phyloP scores from a whole-genome alignment of 2,113 vertebrate genomes.

The Pollimyrus isidori region DNA sequence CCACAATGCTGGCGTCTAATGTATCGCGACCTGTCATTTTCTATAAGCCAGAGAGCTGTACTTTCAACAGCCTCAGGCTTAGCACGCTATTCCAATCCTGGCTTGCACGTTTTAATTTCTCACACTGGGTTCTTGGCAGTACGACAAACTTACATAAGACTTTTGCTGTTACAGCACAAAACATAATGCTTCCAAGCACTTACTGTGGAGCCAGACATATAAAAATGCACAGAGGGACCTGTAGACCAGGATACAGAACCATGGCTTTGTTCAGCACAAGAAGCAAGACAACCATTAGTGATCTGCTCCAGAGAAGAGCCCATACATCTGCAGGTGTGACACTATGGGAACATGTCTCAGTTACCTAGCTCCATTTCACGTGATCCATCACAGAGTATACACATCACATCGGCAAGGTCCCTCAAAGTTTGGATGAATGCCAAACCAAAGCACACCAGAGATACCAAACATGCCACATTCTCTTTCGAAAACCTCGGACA shows the following conservation, averaged over 20 bases:
- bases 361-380: background rate
- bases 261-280: background rate
- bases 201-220: background rate
- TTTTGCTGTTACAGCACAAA: background rate
- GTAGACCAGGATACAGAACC: background rate
- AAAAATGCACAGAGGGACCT: background rate
- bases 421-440: background rate
- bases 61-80: background rate
- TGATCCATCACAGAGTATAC: background rate
- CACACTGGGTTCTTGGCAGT: background rate
- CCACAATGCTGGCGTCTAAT: background rate
- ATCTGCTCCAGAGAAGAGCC: background rate
- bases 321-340: background rate
- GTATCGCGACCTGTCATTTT: background rate
- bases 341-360: background rate
- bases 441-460: background rate
- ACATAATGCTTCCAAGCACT: background rate
- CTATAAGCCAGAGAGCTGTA: background rate
- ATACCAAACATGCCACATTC: background rate
- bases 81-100: background rate
- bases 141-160: conserved; percentile 11
- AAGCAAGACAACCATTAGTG: background rate
- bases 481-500: background rate
- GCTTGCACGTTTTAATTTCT: background rate
- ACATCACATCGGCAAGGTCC: background rate